Conservation (phyloP, 2,888 invertebrate genomes). For the Eilema depressum region DNA sequence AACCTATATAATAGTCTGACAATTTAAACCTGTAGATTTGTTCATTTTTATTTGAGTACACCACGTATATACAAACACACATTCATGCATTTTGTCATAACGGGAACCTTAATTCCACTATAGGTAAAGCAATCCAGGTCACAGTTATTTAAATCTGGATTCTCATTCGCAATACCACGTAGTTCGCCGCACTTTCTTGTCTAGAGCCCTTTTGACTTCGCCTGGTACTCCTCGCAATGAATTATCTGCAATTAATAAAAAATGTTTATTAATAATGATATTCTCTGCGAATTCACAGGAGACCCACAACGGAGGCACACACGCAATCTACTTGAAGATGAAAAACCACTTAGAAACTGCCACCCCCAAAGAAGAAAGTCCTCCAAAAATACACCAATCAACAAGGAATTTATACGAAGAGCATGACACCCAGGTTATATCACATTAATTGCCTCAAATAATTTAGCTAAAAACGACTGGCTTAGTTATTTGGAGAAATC, state of each 20-base stretch:
- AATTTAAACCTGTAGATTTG: conserved; percentile 30
- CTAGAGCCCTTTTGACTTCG: conserved; percentile 75
- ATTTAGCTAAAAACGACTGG: not conserved
- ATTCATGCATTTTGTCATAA: conserved; percentile 24
- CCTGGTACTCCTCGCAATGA: conserved; percentile 84
- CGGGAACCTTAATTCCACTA: conserved; percentile 24
- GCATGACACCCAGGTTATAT: not conserved
- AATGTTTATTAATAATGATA: not conserved
- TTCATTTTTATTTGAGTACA: conserved; percentile 41
- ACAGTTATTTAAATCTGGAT: conserved; percentile 15
- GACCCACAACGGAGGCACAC: not conserved
- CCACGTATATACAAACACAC: conserved; percentile 30
- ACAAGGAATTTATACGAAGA: not conserved
- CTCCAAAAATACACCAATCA: not conserved
- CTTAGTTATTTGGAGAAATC: not conserved
- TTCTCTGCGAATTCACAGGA: not conserved
- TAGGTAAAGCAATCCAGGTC: conserved; percentile 35
- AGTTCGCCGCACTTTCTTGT: conserved; percentile 77
- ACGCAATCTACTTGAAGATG: not conserved
- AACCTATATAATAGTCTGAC: conserved; percentile 10
- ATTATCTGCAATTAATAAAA: conserved; percentile 76
- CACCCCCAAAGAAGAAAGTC: conserved; percentile 5
- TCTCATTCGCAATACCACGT: conserved; percentile 85
- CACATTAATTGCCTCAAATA: not conserved
- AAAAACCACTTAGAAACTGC: conserved; percentile 1